Evolutionary conservation across 2,797 vertebrate species (phyloP), one percentile per base, ranked within the genome.

Genomic region (Sparus aurata): DNA sequence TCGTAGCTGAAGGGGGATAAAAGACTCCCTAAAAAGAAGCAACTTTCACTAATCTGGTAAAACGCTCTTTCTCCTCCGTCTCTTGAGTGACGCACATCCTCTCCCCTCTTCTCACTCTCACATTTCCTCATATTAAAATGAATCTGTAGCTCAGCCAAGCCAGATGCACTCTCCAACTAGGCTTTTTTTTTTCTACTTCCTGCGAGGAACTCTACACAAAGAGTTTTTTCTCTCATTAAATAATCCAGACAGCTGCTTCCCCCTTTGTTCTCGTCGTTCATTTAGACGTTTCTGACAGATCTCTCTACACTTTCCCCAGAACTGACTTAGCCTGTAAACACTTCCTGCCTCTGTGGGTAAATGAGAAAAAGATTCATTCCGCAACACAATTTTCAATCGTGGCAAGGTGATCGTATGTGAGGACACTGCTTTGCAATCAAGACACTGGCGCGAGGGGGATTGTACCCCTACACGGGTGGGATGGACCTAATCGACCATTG

Each of bases 161-260:
- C 92, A 91, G 93, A 94, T 92, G 88, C 85, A 81, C 85, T 85
- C 88, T 89, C 86, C 80, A 87, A 34, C 85, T 23, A 61, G 52
- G 69, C 82, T 75, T 66, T 30, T 67, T 41, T 64, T 41, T 71
- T 47, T 34, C 27, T 27, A 27, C 34, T 34, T 34, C 34, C 75
- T 71, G 67, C 61, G 18, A 70, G 63, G 50, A 85, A 69, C 69
- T 86, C 81, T 65, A n/a, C 38, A 80, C 77, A 86, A 87, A 65
- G 68, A 84, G 27, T 78, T 84, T 79, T 30, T 83, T 71, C 79
- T 79, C 77, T 84, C 68, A 71, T 88, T 75, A 69, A 85, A 88
- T 69, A 67, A 87, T 84, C 57, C 82, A 83, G 76, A 75, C 92
- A 94, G 90, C 94, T 92, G 91, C 66, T 77, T 85, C 65, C 66